phyloP scores from a whole-genome alignment of 2,888 invertebrate species.

The Trichopria drosophilae region DNA sequence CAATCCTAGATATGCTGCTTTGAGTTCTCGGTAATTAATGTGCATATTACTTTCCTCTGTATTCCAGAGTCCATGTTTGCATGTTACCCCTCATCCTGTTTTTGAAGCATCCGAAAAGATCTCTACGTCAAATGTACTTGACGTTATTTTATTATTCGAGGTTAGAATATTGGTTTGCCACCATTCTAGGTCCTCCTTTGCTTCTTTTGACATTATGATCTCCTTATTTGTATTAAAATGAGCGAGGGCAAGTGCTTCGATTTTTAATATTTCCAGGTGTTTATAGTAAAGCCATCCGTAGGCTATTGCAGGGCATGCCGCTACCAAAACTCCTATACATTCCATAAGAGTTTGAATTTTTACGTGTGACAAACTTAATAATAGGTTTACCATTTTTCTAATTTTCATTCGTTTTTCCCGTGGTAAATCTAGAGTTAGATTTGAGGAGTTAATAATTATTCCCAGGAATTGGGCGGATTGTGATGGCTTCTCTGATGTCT shows the following conservation, averaged over 20 bases:
- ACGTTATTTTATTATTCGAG: not conserved
- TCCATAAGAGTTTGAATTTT: not conserved
- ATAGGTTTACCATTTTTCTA: not conserved
- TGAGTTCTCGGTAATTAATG: not conserved
- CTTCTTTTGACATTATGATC: not conserved
- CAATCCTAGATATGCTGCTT: not conserved
- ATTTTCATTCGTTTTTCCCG: not conserved
- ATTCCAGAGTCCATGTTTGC: not conserved
- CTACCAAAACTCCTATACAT: slow-evolving; percentile 20
- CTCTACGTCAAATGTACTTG: not conserved
- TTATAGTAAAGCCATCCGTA: slow-evolving; percentile 26
- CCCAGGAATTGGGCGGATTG: not conserved
- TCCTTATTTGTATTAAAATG: too few relatives aligned
- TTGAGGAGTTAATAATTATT: not conserved
- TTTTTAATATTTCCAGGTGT: slow-evolving; percentile 2
- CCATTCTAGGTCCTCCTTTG: not conserved
- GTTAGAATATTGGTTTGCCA: not conserved
- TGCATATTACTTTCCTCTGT: too few relatives aligned
- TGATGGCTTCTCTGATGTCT: too few relatives aligned
- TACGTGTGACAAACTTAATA: not conserved
- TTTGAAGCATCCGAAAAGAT: not conserved
- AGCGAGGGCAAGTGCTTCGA: too few relatives aligned
- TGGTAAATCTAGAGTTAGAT: slow-evolving; percentile 1
- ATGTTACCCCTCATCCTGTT: not conserved
- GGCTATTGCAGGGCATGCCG: slow-evolving; percentile 24